Conservation (phyloP, 2,888 invertebrate genomes). For the Amiota communis region DNA sequence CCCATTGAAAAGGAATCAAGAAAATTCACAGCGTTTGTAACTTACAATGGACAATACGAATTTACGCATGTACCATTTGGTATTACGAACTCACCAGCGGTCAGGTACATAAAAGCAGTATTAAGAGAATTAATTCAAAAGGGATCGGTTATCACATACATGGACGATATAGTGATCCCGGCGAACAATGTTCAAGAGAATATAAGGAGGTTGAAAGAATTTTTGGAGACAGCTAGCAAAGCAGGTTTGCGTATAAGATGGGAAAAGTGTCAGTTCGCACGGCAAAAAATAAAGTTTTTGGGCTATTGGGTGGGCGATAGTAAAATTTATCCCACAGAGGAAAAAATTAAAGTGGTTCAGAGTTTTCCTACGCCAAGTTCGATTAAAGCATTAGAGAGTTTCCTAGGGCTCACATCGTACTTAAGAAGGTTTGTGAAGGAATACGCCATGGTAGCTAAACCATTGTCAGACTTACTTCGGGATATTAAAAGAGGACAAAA, state of each 20-base stretch:
- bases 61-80: conserved; percentile 4
- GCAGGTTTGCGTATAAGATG: too few relatives aligned
- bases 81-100: not conserved
- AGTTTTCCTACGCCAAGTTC: conserved; percentile 35
- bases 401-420: conserved; percentile 42
- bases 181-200: too few relatives aligned
- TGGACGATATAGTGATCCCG: not conserved
- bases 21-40: not conserved
- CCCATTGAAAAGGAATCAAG: not conserved
- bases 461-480: conserved; percentile 55
- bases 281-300: too few relatives aligned
- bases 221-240: too few relatives aligned
- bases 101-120: not conserved
- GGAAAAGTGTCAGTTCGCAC: too few relatives aligned
- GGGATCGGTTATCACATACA: not conserved
- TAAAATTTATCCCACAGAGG: conserved; percentile 19
- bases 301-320: too few relatives aligned
- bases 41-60: conserved; percentile 6
- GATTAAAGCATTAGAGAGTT: conserved; percentile 37
- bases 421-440: conserved; percentile 34
- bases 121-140: not conserved
- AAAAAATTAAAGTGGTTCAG: conserved; percentile 35
- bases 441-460: conserved; percentile 59
- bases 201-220: too few relatives aligned
- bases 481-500: not conserved